A percentile compares a stretch with the other conserved stretches of the same genome.
These are phyloP conservation scores for Pachyrhynchus sulphureomaculatus DNA, from an alignment of 1,140 invertebrate genomes.

Conservation along the genomic window DNA sequence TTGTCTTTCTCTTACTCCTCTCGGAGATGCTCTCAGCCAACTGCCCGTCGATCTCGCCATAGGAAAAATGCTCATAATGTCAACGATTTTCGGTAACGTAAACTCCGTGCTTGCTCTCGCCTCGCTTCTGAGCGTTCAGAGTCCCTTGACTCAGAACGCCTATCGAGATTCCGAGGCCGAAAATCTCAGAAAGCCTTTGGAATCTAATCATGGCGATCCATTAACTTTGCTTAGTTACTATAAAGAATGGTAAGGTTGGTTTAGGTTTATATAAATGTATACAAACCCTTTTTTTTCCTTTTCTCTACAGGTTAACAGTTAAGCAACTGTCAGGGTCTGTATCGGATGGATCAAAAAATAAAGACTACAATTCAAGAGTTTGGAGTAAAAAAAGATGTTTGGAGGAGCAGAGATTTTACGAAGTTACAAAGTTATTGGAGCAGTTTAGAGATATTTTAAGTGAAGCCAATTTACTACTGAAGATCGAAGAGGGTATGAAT, in stretches of 20 bases:
- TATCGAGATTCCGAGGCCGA: conserved; percentile 76
- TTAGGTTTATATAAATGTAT: not conserved
- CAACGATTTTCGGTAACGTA: conserved; percentile 85
- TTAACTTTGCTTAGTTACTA: conserved; percentile 89
- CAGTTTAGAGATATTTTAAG: conserved; percentile 87
- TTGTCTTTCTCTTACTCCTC: conserved; percentile 71
- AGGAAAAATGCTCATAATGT: conserved; percentile 95
- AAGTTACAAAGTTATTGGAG: conserved; percentile 87
- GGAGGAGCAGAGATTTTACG: conserved; percentile 96
- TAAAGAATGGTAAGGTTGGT: conserved; percentile 75
- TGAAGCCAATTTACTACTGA: conserved; percentile 70
- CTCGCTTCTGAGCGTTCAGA: conserved; percentile 90
- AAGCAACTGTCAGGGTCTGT: conserved; percentile 35
- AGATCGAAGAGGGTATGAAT: conserved; percentile 53
- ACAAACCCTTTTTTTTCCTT: not conserved
- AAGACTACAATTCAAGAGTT: conserved; percentile 58
- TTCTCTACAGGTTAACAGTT: conserved; percentile 27
- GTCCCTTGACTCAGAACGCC: conserved; percentile 88
- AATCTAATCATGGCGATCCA: conserved; percentile 94
- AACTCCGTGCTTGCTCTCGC: conserved; percentile 91
- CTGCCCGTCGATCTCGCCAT: conserved; percentile 93
- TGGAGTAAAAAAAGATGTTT: conserved; percentile 89
- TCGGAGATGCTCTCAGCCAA: conserved; percentile 85
- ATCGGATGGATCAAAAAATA: conserved; percentile 34
- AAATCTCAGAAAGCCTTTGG: conserved; percentile 75